Evolutionary conservation across 2,113 vertebrate genomes (phyloP), one percentile per base, ranked within the genome.

Genomic region (Planiliza haematocheilus): DNA sequence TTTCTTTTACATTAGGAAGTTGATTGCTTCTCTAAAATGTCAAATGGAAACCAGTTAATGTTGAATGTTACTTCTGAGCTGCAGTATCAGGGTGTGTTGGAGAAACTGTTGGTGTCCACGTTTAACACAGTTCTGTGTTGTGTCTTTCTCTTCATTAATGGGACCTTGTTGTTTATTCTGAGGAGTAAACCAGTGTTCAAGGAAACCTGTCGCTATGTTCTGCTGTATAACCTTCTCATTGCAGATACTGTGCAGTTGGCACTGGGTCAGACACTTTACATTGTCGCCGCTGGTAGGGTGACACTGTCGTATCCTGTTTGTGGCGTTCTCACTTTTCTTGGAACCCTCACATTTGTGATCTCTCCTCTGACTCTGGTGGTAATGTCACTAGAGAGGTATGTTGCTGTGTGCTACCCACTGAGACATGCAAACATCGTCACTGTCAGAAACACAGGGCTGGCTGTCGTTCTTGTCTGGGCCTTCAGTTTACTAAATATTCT

Each of bases 361-460:
- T 85, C 87, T 4, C 89, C 89, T 14, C 69, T 91, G 7, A 91
- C 65, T 4, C 67, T 93, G 70, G 70, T 85, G 18, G n/a, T 89
- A 58, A 93, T 93, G 91, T 91, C 86, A 39, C 14, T 92, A 46
- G 92, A 93, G 84, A 73, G 89, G 4, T 93, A 72, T n/a, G 83
- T 90, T 20, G 91, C 92, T 10, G 88, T 92, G 50, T 90, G 91
- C 24, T 80, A 68, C 50, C 92, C 92, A 4, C 81, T 93, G 53
- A 84, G 84, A 7, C 87, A 93, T n/a, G 34, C 77, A n/a, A 11
- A 21, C 18, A 43, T 93, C 16, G 45, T 82, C 70, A 92, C 90
- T 13, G n/a, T 68, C 46, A 85, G 70, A 34, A 92, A 62, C 70
- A 92, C 89, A 7, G 36, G 0, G 0, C 7, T 67, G 10, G 83